Evolutionary conservation across 1,140 invertebrate species (phyloP).

Genomic region (Drosophila sulfurigaster): DNA sequence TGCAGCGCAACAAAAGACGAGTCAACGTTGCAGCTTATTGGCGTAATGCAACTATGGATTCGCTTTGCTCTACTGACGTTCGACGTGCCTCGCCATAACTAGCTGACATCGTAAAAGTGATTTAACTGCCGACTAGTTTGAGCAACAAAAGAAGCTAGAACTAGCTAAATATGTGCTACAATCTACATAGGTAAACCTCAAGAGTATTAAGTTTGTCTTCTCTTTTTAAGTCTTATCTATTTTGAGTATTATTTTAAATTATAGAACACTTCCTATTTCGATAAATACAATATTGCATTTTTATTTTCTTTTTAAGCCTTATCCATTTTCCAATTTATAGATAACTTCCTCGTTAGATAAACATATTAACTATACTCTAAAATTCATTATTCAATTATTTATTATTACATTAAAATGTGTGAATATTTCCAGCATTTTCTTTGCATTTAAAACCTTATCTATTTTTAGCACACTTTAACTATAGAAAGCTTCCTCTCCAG

Average conservation of each 20-base stretch:
- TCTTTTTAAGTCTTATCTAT: no score
- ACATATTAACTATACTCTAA: no score
- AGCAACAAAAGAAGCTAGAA: background rate
- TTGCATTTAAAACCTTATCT: background rate
- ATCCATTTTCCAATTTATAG: conserved; percentile 17
- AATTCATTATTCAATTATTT: no score
- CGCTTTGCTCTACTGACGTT: background rate
- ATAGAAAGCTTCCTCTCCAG: conserved; percentile 18
- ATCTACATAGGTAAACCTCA: background rate
- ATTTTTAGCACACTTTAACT: conserved; percentile 18
- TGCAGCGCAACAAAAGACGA: background rate
- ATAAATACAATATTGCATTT: background rate
- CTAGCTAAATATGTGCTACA: background rate
- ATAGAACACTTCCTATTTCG: background rate
- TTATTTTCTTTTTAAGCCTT: background rate
- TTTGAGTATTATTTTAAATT: no score
- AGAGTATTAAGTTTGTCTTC: no score
- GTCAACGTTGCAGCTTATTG: conserved; percentile 2
- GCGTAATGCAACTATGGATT: conserved; percentile 12
- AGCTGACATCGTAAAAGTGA: conserved; percentile 4
- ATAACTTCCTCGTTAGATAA: conserved; percentile 9
- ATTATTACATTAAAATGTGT: no score
- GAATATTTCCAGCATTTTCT: background rate
- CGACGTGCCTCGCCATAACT: background rate
- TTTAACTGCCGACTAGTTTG: conserved; percentile 4